Percentiles rank a stretch among this genome's conserved stretches.
These are phyloP conservation scores for Zaprionus ornatus DNA, from an alignment of 1,140 invertebrate species.

Conservation along the genomic window DNA sequence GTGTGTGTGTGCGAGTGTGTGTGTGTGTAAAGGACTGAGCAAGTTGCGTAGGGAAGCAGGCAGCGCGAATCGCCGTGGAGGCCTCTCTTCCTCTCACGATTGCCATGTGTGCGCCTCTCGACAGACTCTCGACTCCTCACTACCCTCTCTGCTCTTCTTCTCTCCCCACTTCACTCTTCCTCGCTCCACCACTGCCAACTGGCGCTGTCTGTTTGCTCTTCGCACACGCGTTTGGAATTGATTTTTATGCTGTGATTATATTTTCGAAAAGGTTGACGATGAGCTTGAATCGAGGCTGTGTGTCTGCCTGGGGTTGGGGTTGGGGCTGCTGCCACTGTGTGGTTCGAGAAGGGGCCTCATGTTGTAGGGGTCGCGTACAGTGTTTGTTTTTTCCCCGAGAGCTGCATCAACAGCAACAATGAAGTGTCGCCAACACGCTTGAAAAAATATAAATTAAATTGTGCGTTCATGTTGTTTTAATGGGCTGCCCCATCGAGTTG, in stretches of 20 bases:
- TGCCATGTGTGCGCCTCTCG: constrained; percentile 48
- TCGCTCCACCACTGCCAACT: constrained; percentile 36
- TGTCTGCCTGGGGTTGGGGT: constrained; percentile 9
- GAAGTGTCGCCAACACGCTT: constrained; percentile 78
- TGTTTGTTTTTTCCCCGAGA: constrained; percentile 38
- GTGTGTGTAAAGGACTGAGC: constrained; percentile 24
- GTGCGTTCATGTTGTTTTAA: constrained; percentile 82
- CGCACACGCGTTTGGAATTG: constrained; percentile 80
- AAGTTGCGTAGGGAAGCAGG: constrained; percentile 20
- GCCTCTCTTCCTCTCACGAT: background rate
- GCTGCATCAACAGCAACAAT: constrained; percentile 56
- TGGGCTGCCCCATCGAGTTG: constrained; percentile 46
- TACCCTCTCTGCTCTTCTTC: too few relatives aligned
- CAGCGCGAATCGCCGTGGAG: background rate
- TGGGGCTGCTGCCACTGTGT: constrained; percentile 12
- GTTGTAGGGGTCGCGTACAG: constrained; percentile 2
- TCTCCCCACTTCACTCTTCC: constrained; percentile 8
- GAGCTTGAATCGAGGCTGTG: constrained; percentile 46
- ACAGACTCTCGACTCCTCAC: constrained; percentile 2
- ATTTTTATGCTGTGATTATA: constrained; percentile 83
- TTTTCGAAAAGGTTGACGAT: constrained; percentile 81
- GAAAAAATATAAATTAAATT: constrained; percentile 82
- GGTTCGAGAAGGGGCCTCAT: background rate
- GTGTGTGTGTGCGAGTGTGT: constrained; percentile 33
- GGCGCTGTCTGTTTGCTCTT: constrained; percentile 70